Evolutionary conservation across 1,140 invertebrate genomes (phyloP).

Genomic region (Drosophila malerkotliana): DNA sequence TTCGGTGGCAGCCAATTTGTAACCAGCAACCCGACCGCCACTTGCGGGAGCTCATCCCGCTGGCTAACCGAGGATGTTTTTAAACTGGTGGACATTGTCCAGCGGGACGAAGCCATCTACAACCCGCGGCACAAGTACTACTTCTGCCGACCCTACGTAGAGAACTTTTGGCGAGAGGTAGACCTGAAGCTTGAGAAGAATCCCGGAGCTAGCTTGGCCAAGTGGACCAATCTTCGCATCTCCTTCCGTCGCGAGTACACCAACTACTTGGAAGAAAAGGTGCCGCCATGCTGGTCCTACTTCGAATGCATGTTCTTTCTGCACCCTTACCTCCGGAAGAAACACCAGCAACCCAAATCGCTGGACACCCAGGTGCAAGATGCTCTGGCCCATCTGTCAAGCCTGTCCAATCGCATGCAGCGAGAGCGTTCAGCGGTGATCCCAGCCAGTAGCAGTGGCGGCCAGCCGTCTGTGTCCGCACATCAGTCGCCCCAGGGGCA

Average conservation of each 20-base stretch:
- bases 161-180: slow-evolving; percentile 82
- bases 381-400: slow-evolving; percentile 72
- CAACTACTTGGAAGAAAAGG: slow-evolving; percentile 78
- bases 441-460: slow-evolving; percentile 31
- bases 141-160: slow-evolving; percentile 80
- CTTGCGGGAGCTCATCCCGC: slow-evolving; percentile 57
- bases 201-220: slow-evolving; percentile 81
- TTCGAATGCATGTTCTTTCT: slow-evolving; percentile 82
- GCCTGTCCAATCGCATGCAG: slow-evolving; percentile 71
- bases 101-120: slow-evolving; percentile 80
- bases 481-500: slow-evolving; percentile 61
- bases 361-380: slow-evolving; percentile 78
- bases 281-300: slow-evolving; percentile 80
- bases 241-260: slow-evolving; percentile 80
- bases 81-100: slow-evolving; percentile 78
- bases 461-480: slow-evolving; percentile 40
- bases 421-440: slow-evolving; percentile 59
- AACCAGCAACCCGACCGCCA: slow-evolving; percentile 53
- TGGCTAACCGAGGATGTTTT: slow-evolving; percentile 82
- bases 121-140: slow-evolving; percentile 82
- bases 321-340: slow-evolving; percentile 78
- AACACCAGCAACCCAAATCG: slow-evolving; percentile 75
- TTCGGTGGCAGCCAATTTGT: slow-evolving; percentile 54
- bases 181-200: slow-evolving; percentile 80
- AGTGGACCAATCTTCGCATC: slow-evolving; percentile 81